Evolutionary conservation across 1,140 invertebrate species (phyloP), one percentile per base, ranked within the genome.

Genomic region (Schlechtendalia chinensis): DNA sequence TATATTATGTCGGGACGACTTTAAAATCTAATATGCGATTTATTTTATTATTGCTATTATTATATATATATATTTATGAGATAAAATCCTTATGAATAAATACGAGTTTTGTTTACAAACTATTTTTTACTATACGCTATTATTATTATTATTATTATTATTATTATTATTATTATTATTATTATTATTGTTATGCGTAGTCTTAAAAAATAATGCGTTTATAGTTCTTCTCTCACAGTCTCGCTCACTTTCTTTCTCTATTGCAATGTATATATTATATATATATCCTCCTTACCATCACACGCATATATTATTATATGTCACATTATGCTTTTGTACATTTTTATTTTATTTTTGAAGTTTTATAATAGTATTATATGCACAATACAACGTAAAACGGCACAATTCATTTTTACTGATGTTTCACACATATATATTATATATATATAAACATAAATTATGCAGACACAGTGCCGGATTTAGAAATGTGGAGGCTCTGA

Each of bases 11-110:
- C 29, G n/a, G 10, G 58, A 75, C 17, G 27, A 75, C 29, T 58
- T 54, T 19, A 32, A 74, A 32, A 74, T 56, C 16, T 6, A 56
- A 6, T 50, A 50, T 12, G 10, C 17, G 22, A 71, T 71, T 71
- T 27, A 27, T 22, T 45, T 45, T 53, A 47, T 24, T 50, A 69
- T 69, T 24, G 22, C 50, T 17, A 47, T 47, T 54, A 39, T 58
- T 75, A n/a, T 75, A 56, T 74, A 16, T 50, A n/a, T n/a, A n/a
- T n/a, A n/a, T 74, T 56, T 32, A 32, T 2, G 19, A 54, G 16
- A 74, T 19, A 74, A 56, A 56, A 54, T 74, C 17, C 19, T 74
- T 27, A 14, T 12, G 53, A 74, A 74, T 53, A 72, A 72, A 53
- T 56, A 54, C 12, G 12, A 74, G 53, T 29, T 74, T 74, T 14